Conservation (phyloP, 2,888 invertebrate species). For the Bellardia bayeri region DNA sequence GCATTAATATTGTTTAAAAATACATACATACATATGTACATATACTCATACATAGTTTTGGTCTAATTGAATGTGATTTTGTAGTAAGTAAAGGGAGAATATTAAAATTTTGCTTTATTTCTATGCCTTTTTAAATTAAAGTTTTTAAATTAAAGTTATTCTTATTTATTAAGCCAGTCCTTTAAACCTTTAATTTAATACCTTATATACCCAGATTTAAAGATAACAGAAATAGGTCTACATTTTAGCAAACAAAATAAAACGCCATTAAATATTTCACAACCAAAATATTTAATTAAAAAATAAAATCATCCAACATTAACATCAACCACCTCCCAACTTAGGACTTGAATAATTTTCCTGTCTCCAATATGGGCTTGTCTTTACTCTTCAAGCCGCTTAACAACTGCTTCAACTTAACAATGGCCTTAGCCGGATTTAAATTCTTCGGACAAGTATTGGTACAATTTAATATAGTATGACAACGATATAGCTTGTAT, state of each 20-base stretch:
- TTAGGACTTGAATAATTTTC: constrained; percentile 84
- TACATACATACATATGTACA: too few relatives aligned
- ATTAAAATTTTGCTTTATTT: too few relatives aligned
- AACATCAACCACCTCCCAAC: neutral
- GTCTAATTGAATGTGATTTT: too few relatives aligned
- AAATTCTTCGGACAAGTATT: constrained; percentile 97
- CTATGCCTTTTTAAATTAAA: too few relatives aligned
- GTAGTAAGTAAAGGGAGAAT: too few relatives aligned
- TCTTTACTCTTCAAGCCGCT: constrained; percentile 91
- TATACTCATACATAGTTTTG: neutral
- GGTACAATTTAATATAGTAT: constrained; percentile 98
- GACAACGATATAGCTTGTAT: constrained; percentile 96
- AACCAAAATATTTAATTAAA: neutral
- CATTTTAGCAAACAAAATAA: too few relatives aligned
- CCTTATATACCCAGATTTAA: too few relatives aligned
- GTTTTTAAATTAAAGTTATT: too few relatives aligned
- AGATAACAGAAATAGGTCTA: too few relatives aligned
- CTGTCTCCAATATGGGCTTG: constrained; percentile 88
- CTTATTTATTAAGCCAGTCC: too few relatives aligned
- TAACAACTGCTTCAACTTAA: constrained; percentile 96
- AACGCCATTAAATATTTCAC: neutral
- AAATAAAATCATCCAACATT: neutral
- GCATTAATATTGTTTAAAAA: too few relatives aligned
- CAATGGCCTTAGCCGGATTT: constrained; percentile 97
- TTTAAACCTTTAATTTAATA: too few relatives aligned